Percentiles rank a stretch among this genome's conserved stretches.
Evolutionary conservation across 37 sponge, comb jelly and placozoan genomes (phyloP).

Genomic region (Ianthella basta): DNA sequence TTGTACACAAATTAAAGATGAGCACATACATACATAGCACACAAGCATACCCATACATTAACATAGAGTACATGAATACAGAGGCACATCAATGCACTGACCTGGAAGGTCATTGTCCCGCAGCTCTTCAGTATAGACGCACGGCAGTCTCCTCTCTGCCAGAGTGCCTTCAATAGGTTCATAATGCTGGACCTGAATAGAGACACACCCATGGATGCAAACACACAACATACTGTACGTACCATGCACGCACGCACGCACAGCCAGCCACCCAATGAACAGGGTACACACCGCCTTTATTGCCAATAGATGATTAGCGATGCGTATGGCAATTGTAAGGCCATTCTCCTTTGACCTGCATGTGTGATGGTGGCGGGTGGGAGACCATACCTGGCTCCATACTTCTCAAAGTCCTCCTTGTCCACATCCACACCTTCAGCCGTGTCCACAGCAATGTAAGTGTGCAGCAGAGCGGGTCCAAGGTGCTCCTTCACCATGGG

Average conservation of each 20-base stretch:
- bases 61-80: no score
- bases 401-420: slow-evolving; percentile 92
- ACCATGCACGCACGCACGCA: no score
- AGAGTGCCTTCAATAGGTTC: slow-evolving; percentile 62
- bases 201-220: neutral
- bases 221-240: slow-evolving; percentile 3
- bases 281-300: no score
- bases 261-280: no score
- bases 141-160: slow-evolving; percentile 58
- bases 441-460: slow-evolving; percentile 80
- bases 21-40: no score
- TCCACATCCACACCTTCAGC: slow-evolving; percentile 93
- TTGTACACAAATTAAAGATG: no score
- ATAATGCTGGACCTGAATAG: slow-evolving; percentile 44
- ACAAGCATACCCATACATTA: no score
- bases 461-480: slow-evolving; percentile 84
- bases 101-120: slow-evolving; percentile 18
- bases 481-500: slow-evolving; percentile 72
- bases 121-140: neutral
- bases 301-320: no score
- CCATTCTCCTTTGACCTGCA: no score
- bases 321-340: no score
- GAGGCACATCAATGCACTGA: neutral
- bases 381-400: slow-evolving; percentile 54
- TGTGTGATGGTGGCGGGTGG: no score